phyloP scores from a whole-genome alignment of 2,113 vertebrate species.

The Engystomops pustulosus region DNA sequence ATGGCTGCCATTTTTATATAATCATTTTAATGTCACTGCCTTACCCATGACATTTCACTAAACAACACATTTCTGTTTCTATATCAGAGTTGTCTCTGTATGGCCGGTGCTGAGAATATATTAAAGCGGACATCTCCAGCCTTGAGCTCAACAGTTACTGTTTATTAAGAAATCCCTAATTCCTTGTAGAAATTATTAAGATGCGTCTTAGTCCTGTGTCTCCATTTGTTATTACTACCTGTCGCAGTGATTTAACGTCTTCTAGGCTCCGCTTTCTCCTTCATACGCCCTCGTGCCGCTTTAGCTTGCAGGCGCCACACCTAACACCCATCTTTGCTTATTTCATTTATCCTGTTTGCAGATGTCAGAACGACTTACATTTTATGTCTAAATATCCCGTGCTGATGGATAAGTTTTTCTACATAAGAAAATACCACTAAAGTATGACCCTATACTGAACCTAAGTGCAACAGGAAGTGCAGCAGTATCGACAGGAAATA shows the following conservation, averaged over 20 bases:
- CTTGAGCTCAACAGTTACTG: neutral
- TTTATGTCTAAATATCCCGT: constrained; percentile 55
- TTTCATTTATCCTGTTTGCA: constrained; percentile 57
- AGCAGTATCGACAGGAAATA: neutral
- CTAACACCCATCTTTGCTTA: constrained; percentile 38
- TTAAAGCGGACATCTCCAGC: too few species aligned
- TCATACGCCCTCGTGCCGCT: neutral
- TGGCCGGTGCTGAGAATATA: too few species aligned
- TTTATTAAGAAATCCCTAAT: neutral
- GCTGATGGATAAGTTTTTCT: constrained; percentile 49
- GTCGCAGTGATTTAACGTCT: neutral
- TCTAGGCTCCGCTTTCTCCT: neutral
- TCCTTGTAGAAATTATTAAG: constrained; percentile 15
- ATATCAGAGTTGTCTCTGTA: too few species aligned
- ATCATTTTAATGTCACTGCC: neutral
- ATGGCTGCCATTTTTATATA: neutral
- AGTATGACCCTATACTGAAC: neutral
- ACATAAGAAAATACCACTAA: too few species aligned
- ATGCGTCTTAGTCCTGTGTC: neutral
- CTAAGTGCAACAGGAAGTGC: neutral
- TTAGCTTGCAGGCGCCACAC: constrained; percentile 22
- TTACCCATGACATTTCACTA: neutral
- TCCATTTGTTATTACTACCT: neutral
- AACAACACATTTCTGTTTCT: neutral
- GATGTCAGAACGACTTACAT: constrained; percentile 58